Conservation (phyloP, 2,113 vertebrate genomes). For the Paratilapia polleni region DNA sequence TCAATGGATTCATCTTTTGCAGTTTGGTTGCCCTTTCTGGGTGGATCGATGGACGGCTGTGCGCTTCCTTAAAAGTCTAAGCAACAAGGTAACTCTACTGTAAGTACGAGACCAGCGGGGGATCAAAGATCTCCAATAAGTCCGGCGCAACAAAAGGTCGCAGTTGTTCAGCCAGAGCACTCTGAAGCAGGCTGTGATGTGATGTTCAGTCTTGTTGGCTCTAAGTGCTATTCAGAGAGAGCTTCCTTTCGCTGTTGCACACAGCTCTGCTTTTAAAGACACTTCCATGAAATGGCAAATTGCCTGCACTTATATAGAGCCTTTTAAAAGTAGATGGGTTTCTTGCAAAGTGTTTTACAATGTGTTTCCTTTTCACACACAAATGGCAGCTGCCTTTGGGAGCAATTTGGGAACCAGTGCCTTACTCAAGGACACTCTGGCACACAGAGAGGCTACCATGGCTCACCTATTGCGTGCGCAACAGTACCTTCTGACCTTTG, state of each 20-base stretch:
- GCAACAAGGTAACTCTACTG: constrained; percentile 17
- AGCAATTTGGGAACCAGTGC: not conserved
- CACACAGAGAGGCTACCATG: not conserved
- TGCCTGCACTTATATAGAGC: constrained; percentile 1
- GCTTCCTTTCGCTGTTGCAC: not conserved
- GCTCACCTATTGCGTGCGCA: not conserved
- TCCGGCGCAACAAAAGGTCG: constrained; percentile 40
- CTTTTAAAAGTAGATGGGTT: constrained; percentile 2
- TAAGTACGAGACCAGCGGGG: not conserved
- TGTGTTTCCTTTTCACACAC: not conserved
- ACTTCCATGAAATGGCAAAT: constrained; percentile 8
- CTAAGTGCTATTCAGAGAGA: constrained; percentile 23
- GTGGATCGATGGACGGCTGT: not conserved
- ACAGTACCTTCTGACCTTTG: constrained; percentile 27
- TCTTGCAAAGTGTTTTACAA: not conserved
- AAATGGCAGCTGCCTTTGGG: not conserved
- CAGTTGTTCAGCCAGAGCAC: constrained; percentile 44
- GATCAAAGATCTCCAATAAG: constrained; percentile 57
- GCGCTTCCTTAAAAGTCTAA: constrained; percentile 1
- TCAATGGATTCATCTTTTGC: constrained; percentile 36
- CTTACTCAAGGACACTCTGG: not conserved
- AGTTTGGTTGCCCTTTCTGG: constrained; percentile 29
- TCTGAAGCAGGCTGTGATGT: no score
- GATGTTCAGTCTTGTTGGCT: no score
- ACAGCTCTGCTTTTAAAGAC: constrained; percentile 7